Evolutionary conservation across 2,797 vertebrate species (phyloP).

Genomic region (Poliocrania exsul): DNA sequence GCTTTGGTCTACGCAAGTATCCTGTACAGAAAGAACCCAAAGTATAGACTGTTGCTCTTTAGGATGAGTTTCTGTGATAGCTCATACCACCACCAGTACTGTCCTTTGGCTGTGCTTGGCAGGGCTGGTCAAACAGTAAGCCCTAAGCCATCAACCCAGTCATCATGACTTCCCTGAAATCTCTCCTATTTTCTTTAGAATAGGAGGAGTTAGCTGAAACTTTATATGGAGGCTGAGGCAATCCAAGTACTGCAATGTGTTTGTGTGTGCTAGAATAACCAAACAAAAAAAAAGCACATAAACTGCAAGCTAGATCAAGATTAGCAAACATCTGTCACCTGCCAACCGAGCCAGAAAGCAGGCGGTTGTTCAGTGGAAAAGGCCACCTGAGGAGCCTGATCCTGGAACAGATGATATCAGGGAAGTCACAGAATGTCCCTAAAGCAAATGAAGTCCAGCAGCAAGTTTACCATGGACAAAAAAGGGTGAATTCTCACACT

Average conservation of each 20-base stretch:
- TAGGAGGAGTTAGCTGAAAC: background rate
- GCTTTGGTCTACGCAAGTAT: background rate
- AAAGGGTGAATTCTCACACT: background rate
- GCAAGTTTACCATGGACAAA: background rate
- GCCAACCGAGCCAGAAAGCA: background rate
- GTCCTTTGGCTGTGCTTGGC: background rate
- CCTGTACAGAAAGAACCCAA: background rate
- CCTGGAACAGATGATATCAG: background rate
- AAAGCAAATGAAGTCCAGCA: background rate
- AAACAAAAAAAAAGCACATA: background rate
- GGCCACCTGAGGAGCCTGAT: background rate
- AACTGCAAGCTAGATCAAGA: constrained; percentile 1
- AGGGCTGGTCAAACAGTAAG: background rate
- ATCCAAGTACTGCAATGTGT: background rate
- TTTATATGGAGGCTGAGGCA: background rate
- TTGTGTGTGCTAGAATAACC: background rate
- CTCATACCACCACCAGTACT: background rate
- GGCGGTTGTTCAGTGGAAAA: background rate
- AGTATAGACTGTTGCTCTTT: background rate
- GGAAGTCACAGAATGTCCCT: background rate
- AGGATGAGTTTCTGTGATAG: background rate
- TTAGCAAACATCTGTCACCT: background rate
- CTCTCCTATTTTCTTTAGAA: background rate
- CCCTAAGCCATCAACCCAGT: background rate
- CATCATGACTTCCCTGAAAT: background rate